A percentile compares a stretch with the other conserved stretches of the same genome.
Conservation (phyloP, 1,140 invertebrate species). For the Euschistus heros region DNA sequence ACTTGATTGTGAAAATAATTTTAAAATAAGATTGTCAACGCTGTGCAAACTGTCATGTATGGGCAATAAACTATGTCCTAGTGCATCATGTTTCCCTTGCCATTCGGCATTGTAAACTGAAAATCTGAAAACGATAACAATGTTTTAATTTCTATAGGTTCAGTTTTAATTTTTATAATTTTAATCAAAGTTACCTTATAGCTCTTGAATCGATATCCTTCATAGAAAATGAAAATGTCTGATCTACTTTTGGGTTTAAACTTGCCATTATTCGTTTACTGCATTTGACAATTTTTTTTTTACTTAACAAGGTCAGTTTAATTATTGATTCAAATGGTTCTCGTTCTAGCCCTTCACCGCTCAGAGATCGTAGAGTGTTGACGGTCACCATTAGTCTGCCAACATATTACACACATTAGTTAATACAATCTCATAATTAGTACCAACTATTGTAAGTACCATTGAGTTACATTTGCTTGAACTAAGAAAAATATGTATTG, state of each 20-base stretch:
- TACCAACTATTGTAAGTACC: too few relatives aligned
- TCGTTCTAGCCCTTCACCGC: constrained; percentile 9
- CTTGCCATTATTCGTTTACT: constrained; percentile 6
- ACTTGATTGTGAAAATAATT: background rate
- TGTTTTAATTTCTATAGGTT: background rate
- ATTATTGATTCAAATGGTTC: constrained; percentile 6
- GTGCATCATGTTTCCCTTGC: constrained; percentile 21
- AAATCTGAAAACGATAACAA: constrained; percentile 18
- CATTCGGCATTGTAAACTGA: constrained; percentile 21
- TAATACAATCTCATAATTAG: too few relatives aligned
- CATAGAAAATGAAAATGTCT: constrained; percentile 16
- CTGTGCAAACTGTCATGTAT: constrained; percentile 1
- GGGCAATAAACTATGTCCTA: constrained; percentile 15
- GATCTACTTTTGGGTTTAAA: constrained; percentile 9
- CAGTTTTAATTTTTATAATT: background rate
- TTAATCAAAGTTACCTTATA: constrained; percentile 10
- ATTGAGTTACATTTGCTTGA: too few relatives aligned
- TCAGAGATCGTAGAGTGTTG: background rate
- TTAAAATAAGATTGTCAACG: background rate
- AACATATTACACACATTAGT: background rate
- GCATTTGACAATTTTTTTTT: constrained; percentile 17
- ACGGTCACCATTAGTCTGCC: constrained; percentile 7
- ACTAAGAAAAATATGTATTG: too few relatives aligned
- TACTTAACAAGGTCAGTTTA: constrained; percentile 12
- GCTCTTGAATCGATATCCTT: constrained; percentile 17